A percentile compares a stretch with the other conserved stretches of the same genome.
Conservation (phyloP, 1,140 invertebrate species). For the Drosophila mojavensis region DNA sequence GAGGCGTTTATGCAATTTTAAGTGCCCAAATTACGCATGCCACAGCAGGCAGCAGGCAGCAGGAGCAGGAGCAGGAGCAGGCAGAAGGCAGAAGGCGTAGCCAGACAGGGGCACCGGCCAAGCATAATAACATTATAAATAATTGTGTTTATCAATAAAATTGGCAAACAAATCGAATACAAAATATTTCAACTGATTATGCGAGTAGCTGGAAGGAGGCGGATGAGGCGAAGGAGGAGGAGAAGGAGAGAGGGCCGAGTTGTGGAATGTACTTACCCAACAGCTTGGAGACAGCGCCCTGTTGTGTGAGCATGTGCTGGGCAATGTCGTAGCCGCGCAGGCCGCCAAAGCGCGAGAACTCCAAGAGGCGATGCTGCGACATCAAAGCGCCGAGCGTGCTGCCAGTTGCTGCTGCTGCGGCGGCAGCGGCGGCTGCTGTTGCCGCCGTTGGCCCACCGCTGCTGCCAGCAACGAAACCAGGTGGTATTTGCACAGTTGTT, state of each 20-base stretch:
- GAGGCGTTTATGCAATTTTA: slow-evolving; percentile 77
- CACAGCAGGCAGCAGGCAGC: neutral
- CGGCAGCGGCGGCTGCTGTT: slow-evolving; percentile 79
- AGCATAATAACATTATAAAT: slow-evolving; percentile 69
- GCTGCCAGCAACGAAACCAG: slow-evolving; percentile 79
- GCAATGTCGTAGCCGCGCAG: slow-evolving; percentile 95
- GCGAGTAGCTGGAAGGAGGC: neutral
- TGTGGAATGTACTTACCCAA: slow-evolving; percentile 87
- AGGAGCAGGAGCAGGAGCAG: neutral
- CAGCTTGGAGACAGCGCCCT: slow-evolving; percentile 96
- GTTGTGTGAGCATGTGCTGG: slow-evolving; percentile 94
- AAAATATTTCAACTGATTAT: slow-evolving; percentile 53
- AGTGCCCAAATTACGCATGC: slow-evolving; percentile 73
- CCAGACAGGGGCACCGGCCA: slow-evolving; percentile 7
- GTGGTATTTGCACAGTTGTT: slow-evolving; percentile 83
- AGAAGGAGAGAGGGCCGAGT: neutral
- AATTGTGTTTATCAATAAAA: slow-evolving; percentile 74
- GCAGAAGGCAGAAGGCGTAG: neutral
- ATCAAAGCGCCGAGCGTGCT: slow-evolving; percentile 88
- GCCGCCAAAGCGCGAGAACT: slow-evolving; percentile 92
- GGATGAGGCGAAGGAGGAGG: neutral
- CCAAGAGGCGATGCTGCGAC: slow-evolving; percentile 90
- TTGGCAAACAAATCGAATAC: slow-evolving; percentile 77
- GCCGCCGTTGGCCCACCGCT: slow-evolving; percentile 84
- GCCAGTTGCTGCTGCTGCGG: slow-evolving; percentile 83